Evolutionary conservation across 2,113 vertebrate genomes (phyloP).

Genomic region (Cebidichthys violaceus): DNA sequence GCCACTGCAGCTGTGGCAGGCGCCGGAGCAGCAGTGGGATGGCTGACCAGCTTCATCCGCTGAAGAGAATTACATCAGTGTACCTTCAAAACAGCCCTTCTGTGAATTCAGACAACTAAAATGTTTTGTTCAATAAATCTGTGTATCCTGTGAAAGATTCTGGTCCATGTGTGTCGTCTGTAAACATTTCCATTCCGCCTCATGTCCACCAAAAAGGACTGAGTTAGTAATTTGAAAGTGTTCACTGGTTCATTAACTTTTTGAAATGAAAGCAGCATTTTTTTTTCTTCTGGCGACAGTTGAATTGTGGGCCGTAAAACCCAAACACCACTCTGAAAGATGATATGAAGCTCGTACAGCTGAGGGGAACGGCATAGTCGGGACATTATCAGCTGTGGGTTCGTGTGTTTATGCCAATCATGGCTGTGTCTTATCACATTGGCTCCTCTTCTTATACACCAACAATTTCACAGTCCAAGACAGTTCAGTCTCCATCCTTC

Average conservation of each 20-base stretch:
- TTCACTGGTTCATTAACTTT: neutral
- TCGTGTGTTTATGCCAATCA: neutral
- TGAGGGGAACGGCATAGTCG: too few species aligned
- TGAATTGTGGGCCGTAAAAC: neutral
- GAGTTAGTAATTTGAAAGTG: neutral
- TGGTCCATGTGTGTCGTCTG: neutral
- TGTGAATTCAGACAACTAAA: neutral
- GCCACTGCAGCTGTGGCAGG: constrained; percentile 13
- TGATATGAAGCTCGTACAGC: neutral
- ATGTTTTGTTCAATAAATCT: constrained; percentile 8
- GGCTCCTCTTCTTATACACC: neutral
- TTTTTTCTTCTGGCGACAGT: neutral
- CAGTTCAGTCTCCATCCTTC: neutral
- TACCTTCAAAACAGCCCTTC: neutral
- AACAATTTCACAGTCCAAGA: neutral
- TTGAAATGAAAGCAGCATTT: neutral
- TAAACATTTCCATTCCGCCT: neutral
- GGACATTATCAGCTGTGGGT: neutral
- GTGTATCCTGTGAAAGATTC: neutral
- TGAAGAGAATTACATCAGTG: neutral
- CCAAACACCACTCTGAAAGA: neutral
- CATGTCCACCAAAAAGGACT: neutral
- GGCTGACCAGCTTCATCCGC: neutral
- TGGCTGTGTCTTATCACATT: neutral
- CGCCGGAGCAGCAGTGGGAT: constrained; percentile 5